Evolutionary conservation across 2,113 vertebrate species (phyloP).

Genomic region (Syngnathus scovelli): DNA sequence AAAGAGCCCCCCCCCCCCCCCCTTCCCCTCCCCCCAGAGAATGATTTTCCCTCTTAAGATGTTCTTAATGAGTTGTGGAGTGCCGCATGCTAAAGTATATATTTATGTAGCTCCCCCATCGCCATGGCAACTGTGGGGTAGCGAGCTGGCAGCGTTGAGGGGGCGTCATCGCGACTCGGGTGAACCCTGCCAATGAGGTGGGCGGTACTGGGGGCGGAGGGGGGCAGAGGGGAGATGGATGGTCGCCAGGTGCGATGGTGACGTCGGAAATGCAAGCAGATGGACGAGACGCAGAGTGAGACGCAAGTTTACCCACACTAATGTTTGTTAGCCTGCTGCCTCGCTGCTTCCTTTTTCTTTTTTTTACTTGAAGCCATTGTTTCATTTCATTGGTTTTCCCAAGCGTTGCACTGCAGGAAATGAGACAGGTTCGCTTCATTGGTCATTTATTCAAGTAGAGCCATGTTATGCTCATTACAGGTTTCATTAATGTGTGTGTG

Average conservation of each 20-base stretch:
- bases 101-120: slow-evolving; percentile 65
- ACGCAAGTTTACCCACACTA: slow-evolving; percentile 1
- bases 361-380: neutral
- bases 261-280: slow-evolving; percentile 45
- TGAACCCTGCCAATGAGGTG: slow-evolving; percentile 66
- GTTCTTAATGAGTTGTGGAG: slow-evolving; percentile 58
- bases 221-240: slow-evolving; percentile 12
- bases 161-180: slow-evolving; percentile 61
- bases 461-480: no score
- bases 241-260: neutral
- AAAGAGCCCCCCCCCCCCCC: neutral
- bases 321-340: neutral
- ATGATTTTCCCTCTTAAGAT: slow-evolving; percentile 30
- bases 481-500: no score
- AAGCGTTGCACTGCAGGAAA: no score
- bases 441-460: neutral
- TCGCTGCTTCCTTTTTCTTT: neutral
- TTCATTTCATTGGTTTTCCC: no score
- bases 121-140: slow-evolving; percentile 68
- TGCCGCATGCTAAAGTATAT: slow-evolving; percentile 56
- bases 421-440: neutral
- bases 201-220: slow-evolving; percentile 48
- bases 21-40: neutral
- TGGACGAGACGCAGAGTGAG: slow-evolving; percentile 37
- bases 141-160: slow-evolving; percentile 57